Base-by-base conservation (phyloP, 2,888 invertebrate genomes). In the Sympetrum striolatum region DNA sequence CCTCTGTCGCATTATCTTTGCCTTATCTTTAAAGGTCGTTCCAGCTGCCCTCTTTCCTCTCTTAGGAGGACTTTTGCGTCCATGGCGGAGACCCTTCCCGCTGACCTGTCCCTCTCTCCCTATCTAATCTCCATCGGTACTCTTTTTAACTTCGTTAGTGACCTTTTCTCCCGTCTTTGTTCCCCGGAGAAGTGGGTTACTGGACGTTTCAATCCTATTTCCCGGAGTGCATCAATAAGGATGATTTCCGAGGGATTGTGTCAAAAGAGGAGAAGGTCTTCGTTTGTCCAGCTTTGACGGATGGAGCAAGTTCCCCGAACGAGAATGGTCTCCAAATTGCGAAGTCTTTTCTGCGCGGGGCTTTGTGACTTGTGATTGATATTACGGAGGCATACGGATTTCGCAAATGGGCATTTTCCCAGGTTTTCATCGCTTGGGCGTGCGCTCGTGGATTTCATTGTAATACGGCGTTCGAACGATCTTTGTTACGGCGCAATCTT, bases 101-200 rank as follows among this genome's bases (percentile, higher is more conserved):
- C 18, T 60, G 86, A 86, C 86, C 86, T 60, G 60, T n/a, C 86
- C 64, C 60, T 86, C 37, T 86, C 14, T 60, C 39, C 12, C 58
- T 60, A 60, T 86, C 86, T 86, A 35, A 86, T 86, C 86, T 86
- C 31, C 86, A 86, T 86, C 86, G 58, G 73, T 10, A 73, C 73
- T 73, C 73, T 73, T 73, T 73, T 73, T 73, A 73, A 73, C 73
- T 73, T 73, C 73, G 73, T 73, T 73, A 73, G 73, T n/a, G 25
- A 73, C 73, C 73, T 73, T 73, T 73, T 73, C 31, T 73, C 14
- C 25, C n/a, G n/a, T 25, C 25, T 73, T 73, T 73, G 73, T 73
- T 73, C 73, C 73, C 14, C 73, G 14, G 31, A 53, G 53, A 53
- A 73, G 25, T 73, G 73, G 31, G 73, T 73, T 73, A 73, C 73